Conservation (phyloP, 2,113 vertebrate species). For the Elephas maximus region DNA sequence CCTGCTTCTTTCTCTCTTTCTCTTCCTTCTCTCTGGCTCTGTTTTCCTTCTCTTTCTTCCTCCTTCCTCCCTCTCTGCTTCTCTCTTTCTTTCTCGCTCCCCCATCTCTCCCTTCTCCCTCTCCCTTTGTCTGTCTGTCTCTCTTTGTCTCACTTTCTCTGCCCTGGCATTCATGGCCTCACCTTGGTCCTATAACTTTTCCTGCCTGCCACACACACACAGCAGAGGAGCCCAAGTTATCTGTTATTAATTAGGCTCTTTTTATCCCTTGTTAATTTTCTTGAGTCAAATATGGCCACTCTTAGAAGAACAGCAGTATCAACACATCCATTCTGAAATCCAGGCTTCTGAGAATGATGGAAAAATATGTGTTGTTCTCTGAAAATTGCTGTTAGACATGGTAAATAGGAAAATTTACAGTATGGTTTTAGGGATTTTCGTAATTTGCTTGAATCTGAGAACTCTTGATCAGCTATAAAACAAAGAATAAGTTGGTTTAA, state of each 20-base stretch:
- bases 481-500: background rate
- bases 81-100: background rate
- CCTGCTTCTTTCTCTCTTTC: background rate
- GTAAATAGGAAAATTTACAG: background rate
- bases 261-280: background rate
- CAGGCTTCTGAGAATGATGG: background rate
- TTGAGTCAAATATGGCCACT: background rate
- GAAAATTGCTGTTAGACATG: background rate
- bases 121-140: background rate
- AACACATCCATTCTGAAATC: background rate
- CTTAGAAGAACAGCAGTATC: background rate
- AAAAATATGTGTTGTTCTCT: conserved; percentile 8
- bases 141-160: background rate
- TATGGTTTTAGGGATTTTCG: background rate
- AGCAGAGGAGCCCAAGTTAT: background rate
- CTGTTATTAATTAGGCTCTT: background rate
- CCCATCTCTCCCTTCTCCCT: background rate
- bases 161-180: fast-evolving
- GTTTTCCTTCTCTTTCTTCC: background rate
- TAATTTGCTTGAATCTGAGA: conserved; percentile 48
- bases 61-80: no score
- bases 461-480: background rate
- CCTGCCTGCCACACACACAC: background rate
- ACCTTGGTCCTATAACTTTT: background rate
- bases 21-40: background rate